phyloP scores from a whole-genome alignment of 2,113 vertebrate species.

The western clawed frog (Xenopus tropicalis) region UCB_Xtro_10.0 CM004444.2:25995501-25996000 shows the following conservation, averaged over 20 bases:
- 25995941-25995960: conserved; percentile 49
- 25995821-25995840: conserved; percentile 62
- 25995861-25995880: conserved; percentile 72
- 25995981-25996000: conserved; percentile 61
- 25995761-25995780: conserved; percentile 47
- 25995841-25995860: conserved; percentile 74
- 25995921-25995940: conserved; percentile 52
- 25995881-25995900: conserved; percentile 70
- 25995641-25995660: background rate
- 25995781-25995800: conserved; percentile 48
- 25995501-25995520: conserved; percentile 1
- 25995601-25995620: background rate
- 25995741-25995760: too few species aligned
- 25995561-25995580: background rate
- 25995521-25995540: conserved; percentile 13
- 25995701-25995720: too few species aligned
- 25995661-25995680: conserved; percentile 1
- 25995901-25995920: conserved; percentile 59
- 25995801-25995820: conserved; percentile 58
- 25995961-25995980: conserved; percentile 56
- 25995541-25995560: background rate
- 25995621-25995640: background rate
- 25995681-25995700: background rate
- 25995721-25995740: too few species aligned
- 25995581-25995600: background rate